Base-by-base conservation (phyloP, 2,113 vertebrate genomes). In the Pimephales promelas region DNA sequence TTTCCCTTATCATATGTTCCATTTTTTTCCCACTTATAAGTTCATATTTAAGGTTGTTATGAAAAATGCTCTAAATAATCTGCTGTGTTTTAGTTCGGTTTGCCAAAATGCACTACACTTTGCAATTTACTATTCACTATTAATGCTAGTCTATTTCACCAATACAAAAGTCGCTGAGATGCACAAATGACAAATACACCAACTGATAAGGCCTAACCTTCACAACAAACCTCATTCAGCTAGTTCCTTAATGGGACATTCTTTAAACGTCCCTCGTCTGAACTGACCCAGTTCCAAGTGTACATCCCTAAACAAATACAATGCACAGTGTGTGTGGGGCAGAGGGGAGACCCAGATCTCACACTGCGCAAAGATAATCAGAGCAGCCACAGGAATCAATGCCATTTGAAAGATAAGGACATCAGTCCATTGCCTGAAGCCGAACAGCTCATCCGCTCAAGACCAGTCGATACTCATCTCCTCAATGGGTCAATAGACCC, bases 281-380 rank as follows among this genome's bases (percentile, higher is more conserved):
- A 74, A 36, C 43, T 68, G 82, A 77, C 82, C 73, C 45, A 68
- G 11, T 77, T 83, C 31, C 34, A n/a, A 7, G 20, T 47, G n/a
- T 6, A 24, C 24, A 56, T 64, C 72, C 70, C 57, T 61, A 77
- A 76, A 83, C 75, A 77, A 64, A 83, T 20, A 64, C 73, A 75
- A 52, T 10, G 82, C 82, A 52, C 59, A 16, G 34, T 56, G 40
- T 76, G 72, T 64, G 26, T 11, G 40, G 43, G 16, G 9, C 13
- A n/a, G 4, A 71, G 68, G 68, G 68, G 47, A 52, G 56, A 22
- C 56, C 54, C 49, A 59, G 64, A 85, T 82, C 57, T 82, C 79
- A 81, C 79, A 57, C 24, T 54, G 56, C 45, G 54, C 80, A 70
- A 57, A 62, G 56, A 82, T 78, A 83, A 82, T 86, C 79, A 82